Evolutionary conservation across 2,888 invertebrate species (phyloP).

Genomic region (Flexamia atlantica): DNA sequence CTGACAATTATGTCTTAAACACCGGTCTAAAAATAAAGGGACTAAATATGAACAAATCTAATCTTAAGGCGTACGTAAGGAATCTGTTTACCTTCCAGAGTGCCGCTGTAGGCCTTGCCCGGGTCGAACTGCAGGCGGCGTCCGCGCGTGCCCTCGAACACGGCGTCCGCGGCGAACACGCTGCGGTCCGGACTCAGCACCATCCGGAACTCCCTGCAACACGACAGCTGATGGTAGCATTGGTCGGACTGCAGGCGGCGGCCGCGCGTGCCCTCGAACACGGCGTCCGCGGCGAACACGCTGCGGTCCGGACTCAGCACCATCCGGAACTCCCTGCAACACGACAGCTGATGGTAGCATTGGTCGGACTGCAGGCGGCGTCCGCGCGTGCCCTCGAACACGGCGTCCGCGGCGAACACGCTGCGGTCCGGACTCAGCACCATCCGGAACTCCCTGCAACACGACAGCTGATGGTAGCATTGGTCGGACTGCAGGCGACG

Average conservation of each 20-base stretch:
- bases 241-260: conserved; percentile 85
- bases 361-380: conserved; percentile 85
- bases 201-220: conserved; percentile 86
- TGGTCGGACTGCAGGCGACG: conserved; percentile 85
- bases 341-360: conserved; percentile 73
- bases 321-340: conserved; percentile 86
- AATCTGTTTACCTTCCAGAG: conserved; percentile 86
- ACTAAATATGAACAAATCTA: too few relatives aligned
- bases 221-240: conserved; percentile 73
- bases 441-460: conserved; percentile 86
- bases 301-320: conserved; percentile 84
- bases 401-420: conserved; percentile 86
- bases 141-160: conserved; percentile 84
- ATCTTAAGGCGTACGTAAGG: too few relatives aligned
- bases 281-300: conserved; percentile 86
- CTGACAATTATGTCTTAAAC: too few relatives aligned
- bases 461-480: conserved; percentile 73
- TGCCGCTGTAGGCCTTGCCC: conserved; percentile 86
- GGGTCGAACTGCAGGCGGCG: conserved; percentile 85
- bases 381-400: conserved; percentile 84
- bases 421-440: conserved; percentile 84
- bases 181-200: conserved; percentile 84
- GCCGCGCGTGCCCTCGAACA: conserved; percentile 84
- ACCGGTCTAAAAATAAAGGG: too few relatives aligned
- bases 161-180: conserved; percentile 86